Percentiles rank a stretch among this genome's conserved stretches.
These are phyloP conservation scores for Porphyrio hochstetteri DNA, from an alignment of 2,113 vertebrate species.

Conservation along the genomic window DNA sequence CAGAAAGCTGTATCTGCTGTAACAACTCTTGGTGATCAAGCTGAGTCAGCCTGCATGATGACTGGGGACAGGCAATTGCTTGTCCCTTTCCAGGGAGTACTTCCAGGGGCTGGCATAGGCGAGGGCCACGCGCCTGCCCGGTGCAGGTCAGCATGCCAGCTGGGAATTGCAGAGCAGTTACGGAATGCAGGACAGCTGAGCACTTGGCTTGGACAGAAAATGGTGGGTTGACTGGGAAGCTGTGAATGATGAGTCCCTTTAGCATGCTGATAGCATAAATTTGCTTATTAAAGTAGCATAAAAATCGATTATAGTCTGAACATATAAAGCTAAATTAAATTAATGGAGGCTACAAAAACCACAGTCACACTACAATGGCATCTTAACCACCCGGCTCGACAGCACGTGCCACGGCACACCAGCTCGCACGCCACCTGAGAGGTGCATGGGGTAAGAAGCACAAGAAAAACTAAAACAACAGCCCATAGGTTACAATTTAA, in stretches of 20 bases:
- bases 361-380: background rate
- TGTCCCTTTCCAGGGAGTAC: background rate
- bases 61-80: background rate
- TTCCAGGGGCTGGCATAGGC: background rate
- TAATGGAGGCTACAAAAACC: constrained; percentile 24
- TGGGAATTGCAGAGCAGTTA: background rate
- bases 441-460: fast-evolving
- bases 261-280: constrained; percentile 44
- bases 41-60: background rate
- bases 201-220: constrained; percentile 1
- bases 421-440: background rate
- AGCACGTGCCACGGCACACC: background rate
- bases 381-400: background rate
- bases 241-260: constrained; percentile 37
- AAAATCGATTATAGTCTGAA: constrained; percentile 61
- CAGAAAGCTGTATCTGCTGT: constrained; percentile 9
- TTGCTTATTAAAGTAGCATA: constrained; percentile 61
- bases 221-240: constrained; percentile 19
- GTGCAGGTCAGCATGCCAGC: background rate
- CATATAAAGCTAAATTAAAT: constrained; percentile 55
- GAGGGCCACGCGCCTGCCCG: background rate
- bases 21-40: constrained; percentile 8
- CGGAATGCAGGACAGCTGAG: background rate
- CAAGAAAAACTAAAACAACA: background rate
- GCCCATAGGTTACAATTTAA: background rate